A percentile compares a stretch with the other conserved stretches of the same genome.
These are phyloP conservation scores for Condylura cristata DNA, from an alignment of 2,113 vertebrate genomes.

Conservation along the genomic window DNA sequence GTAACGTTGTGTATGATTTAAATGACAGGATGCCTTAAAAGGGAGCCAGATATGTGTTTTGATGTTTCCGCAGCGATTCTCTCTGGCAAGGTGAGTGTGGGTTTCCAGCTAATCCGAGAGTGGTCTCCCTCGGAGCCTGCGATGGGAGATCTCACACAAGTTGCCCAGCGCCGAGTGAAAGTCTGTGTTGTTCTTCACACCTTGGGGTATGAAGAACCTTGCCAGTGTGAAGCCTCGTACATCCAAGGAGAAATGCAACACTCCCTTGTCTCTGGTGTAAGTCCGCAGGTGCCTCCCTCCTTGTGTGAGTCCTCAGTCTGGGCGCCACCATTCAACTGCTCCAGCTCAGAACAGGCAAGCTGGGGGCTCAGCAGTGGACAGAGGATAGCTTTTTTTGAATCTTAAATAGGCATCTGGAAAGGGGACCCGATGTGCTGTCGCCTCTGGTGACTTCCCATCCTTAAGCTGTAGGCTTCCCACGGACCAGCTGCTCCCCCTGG, in stretches of 20 bases:
- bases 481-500: background rate
- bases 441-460: background rate
- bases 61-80: slow-evolving; percentile 41
- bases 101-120: background rate
- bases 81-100: background rate
- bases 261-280: background rate
- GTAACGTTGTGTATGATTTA: slow-evolving; percentile 54
- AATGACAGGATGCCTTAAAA: slow-evolving; percentile 47
- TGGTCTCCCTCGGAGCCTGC: background rate
- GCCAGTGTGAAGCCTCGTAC: background rate
- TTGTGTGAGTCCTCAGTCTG: background rate
- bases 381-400: background rate
- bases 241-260: background rate
- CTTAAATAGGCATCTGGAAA: background rate
- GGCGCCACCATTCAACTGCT: background rate
- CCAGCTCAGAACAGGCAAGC: background rate
- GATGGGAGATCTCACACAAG: background rate
- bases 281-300: background rate
- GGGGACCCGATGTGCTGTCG: background rate
- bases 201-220: background rate
- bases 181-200: background rate
- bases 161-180: background rate
- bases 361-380: background rate
- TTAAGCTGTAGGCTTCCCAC: background rate
- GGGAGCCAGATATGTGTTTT: background rate